Evolutionary conservation across 2,888 invertebrate species (phyloP).

Genomic region (Thelaira solivaga): DNA sequence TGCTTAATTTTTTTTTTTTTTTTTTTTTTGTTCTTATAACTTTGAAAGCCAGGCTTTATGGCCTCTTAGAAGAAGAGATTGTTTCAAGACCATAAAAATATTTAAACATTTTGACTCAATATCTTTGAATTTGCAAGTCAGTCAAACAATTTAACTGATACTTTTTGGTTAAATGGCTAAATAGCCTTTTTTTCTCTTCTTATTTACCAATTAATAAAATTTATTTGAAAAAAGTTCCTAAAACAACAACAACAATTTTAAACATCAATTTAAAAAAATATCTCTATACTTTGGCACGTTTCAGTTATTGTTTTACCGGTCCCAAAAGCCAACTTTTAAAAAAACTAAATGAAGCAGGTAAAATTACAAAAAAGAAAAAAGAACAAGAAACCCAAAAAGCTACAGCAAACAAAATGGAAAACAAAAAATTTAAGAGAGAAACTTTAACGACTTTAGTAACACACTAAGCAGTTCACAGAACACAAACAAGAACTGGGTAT

Average conservation of each 20-base stretch:
- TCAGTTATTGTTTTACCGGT: neutral
- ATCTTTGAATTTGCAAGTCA: conserved; percentile 31
- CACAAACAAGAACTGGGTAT: too few species aligned
- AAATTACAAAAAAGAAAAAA: too few species aligned
- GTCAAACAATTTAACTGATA: neutral
- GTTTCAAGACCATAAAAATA: conserved; percentile 2
- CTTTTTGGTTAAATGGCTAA: neutral
- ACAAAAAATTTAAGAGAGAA: too few species aligned
- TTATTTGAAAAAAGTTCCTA: neutral
- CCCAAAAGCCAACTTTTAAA: conserved; percentile 19
- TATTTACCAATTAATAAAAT: neutral
- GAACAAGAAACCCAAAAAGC: too few species aligned
- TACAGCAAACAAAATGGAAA: too few species aligned
- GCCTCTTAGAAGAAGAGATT: neutral
- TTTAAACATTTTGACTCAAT: conserved; percentile 26
- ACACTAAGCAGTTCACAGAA: too few species aligned
- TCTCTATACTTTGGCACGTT: conserved; percentile 37
- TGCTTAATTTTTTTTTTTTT: too few species aligned
- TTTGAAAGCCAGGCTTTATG: neutral
- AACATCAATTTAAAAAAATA: conserved; percentile 28
- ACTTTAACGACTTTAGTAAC: too few species aligned
- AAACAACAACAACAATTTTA: conserved; percentile 41
- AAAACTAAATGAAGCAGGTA: too few species aligned
- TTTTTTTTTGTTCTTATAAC: neutral
- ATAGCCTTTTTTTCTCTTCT: neutral